These are phyloP conservation scores for Enteromius trimaculatus DNA, from an alignment of 2,797 vertebrate genomes.

Conservation along the genomic window DNA sequence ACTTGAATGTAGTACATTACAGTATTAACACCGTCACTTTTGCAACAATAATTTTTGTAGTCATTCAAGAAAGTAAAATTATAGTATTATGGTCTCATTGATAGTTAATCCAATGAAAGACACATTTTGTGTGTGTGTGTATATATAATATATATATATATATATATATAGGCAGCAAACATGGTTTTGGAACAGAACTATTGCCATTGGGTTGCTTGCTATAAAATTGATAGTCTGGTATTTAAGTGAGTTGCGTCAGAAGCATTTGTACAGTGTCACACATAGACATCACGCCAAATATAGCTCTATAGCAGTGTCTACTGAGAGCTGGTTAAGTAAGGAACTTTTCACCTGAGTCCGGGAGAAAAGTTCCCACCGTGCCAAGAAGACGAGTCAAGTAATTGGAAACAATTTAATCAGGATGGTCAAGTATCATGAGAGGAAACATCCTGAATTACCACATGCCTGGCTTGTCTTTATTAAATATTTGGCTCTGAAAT, in stretches of 20 bases:
- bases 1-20: background rate
- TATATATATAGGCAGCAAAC: background rate
- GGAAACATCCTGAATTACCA: background rate
- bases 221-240: conserved; percentile 32
- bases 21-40: background rate
- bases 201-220: background rate
- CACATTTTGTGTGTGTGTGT: background rate
- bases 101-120: background rate
- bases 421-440: conserved; percentile 6
- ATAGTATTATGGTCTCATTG: background rate
- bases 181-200: background rate
- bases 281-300: conserved; percentile 68
- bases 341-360: conserved; percentile 52
- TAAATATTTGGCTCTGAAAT: background rate
- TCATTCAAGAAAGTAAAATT: background rate
- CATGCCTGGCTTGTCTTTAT: conserved; percentile 4
- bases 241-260: conserved; percentile 69
- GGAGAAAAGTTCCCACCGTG: conserved; percentile 45
- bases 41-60: background rate
- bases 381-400: conserved; percentile 14
- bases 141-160: background rate
- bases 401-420: conserved; percentile 39
- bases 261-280: conserved; percentile 66
- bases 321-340: conserved; percentile 54
- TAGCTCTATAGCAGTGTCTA: conserved; percentile 65